Evolutionary conservation across 1,140 invertebrate genomes (phyloP), one percentile per base, ranked within the genome.

Genomic region (Acromyrmex heyeri): DNA sequence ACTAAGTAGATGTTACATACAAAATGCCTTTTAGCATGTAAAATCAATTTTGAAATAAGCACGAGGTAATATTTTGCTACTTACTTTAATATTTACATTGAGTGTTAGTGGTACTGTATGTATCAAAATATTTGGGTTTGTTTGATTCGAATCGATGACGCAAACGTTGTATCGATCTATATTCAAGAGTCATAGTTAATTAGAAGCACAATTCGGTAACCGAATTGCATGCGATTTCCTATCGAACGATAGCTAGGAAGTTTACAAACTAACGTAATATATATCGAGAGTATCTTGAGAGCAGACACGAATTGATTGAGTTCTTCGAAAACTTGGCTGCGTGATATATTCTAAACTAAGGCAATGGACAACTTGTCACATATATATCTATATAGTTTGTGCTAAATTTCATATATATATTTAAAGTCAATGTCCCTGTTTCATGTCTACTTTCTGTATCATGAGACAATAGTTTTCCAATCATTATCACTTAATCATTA

Each of bases 241-340:
- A 73, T 73, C 38, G 50, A 82, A 82, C 12, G 53, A 44, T 61
- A 73, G 12, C 34, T 61, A 12, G 3, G 57, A 59, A 59, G 55
- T 82, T 82, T 82, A 61, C 24, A 73, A 82, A 82, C 79, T 82
- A 82, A 53, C 34, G 76, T 24, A 79, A 82, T 48, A 82, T 82
- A 72, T 61, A 59, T 27, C 16, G 38, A 48, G 38, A 48, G 69
- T 73, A 82, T 72, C 24, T 59, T 34, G 55, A 44, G 55, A 82
- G 62, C 18, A 61, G 67, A 82, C 34, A 38, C 38, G 24, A 7
- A 82, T 73, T 82, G 67, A 82, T 81, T 82, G 69, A 44, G 67
- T 73, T 73, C 53, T 82, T 82, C 79, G 55, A 38, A 44, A 82
- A 82, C 79, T 82, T 44, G 55, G 55, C 12, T 24, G 55, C 67